A percentile compares a stretch with the other conserved stretches of the same genome.
These are phyloP conservation scores for Nannoperca australis DNA, from an alignment of 2,797 vertebrate genomes.

Conservation along the genomic window DNA sequence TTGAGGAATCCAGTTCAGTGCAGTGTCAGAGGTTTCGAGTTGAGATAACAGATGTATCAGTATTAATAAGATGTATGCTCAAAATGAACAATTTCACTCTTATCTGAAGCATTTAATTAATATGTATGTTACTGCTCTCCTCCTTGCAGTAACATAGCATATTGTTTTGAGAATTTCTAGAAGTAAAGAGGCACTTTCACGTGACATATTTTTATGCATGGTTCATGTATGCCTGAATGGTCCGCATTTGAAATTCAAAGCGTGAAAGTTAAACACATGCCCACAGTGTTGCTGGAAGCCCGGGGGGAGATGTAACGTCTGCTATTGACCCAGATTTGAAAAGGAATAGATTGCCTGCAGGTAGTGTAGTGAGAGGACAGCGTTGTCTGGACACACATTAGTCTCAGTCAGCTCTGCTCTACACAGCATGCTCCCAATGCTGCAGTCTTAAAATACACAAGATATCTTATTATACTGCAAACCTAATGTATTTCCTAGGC, in stretches of 20 bases:
- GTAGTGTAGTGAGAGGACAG: conserved; percentile 67
- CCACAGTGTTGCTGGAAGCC: conserved; percentile 66
- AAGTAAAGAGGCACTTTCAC: conserved; percentile 42
- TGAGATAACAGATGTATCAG: conserved; percentile 38
- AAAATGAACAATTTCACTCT: conserved; percentile 33
- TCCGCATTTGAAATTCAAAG: conserved; percentile 76
- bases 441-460: conserved; percentile 43
- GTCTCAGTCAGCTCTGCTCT: conserved; percentile 59
- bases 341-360: conserved; percentile 76
- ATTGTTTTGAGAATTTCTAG: conserved; percentile 39
- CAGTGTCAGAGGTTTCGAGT: conserved; percentile 18
- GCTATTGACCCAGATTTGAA: conserved; percentile 84
- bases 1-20: conserved; percentile 29
- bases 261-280: conserved; percentile 76
- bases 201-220: conserved; percentile 51
- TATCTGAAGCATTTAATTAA: conserved; percentile 40
- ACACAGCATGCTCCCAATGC: conserved; percentile 22
- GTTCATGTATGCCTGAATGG: conserved; percentile 58
- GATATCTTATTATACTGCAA: conserved; percentile 31
- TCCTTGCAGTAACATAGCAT: conserved; percentile 13
- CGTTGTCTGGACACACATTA: conserved; percentile 73
- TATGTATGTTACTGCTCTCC: conserved; percentile 35
- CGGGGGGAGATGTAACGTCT: conserved; percentile 67
- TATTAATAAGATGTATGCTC: conserved; percentile 29
- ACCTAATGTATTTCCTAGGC: conserved; percentile 26